Evolutionary conservation across 2,797 vertebrate genomes (phyloP).

Genomic region (Urosaurus nigricauda): DNA sequence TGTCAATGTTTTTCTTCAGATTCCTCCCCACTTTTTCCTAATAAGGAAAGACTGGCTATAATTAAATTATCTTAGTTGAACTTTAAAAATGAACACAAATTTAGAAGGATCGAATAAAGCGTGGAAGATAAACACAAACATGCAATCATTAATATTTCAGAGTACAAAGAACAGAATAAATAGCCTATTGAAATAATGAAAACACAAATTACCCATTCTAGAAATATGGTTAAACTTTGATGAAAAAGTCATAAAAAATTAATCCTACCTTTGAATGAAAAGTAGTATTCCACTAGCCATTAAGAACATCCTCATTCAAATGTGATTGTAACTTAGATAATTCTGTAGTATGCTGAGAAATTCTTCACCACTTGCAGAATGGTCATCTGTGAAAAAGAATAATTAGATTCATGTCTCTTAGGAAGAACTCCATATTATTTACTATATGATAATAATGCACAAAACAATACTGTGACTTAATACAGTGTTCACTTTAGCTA

Average conservation of each 20-base stretch:
- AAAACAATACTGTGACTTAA: not conserved
- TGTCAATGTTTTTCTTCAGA: not conserved
- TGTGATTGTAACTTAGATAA: slow-evolving; percentile 20
- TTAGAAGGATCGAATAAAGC: slow-evolving; percentile 54
- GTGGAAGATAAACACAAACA: slow-evolving; percentile 61
- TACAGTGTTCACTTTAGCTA: not conserved
- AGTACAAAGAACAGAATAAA: slow-evolving; percentile 67
- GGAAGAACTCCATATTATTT: not conserved
- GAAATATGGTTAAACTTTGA: slow-evolving; percentile 74
- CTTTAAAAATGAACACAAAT: slow-evolving; percentile 59
- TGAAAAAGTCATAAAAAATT: slow-evolving; percentile 76
- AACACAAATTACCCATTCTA: slow-evolving; percentile 65
- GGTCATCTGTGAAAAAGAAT: not conserved
- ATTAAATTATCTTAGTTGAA: slow-evolving; percentile 56
- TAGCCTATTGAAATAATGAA: slow-evolving; percentile 71
- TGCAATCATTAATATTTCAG: slow-evolving; percentile 74
- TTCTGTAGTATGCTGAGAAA: slow-evolving; percentile 33
- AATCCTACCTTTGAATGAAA: slow-evolving; percentile 67
- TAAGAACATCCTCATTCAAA: slow-evolving; percentile 59
- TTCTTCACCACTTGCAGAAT: not conserved
- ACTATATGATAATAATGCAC: no score
- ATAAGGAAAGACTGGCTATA: slow-evolving; percentile 5
- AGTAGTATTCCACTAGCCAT: slow-evolving; percentile 56
- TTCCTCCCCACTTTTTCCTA: not conserved
- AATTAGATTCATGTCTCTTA: not conserved